Conservation (phyloP, 2,797 vertebrate genomes). For the Amniataba percoides region DNA sequence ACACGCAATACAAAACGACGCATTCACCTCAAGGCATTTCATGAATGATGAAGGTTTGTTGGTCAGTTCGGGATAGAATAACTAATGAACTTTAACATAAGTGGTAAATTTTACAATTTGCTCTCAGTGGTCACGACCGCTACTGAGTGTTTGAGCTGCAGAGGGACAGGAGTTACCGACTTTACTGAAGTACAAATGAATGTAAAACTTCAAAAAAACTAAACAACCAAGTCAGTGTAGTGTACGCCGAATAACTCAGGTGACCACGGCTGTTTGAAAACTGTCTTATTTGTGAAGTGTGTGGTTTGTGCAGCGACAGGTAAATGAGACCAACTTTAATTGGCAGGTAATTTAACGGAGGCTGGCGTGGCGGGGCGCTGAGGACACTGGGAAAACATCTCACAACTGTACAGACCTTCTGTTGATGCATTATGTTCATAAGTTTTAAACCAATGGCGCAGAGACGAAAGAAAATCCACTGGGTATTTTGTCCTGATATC, state of each 20-base stretch:
- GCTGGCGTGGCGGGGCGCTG: background rate
- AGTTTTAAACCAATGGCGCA: background rate
- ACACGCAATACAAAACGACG: background rate
- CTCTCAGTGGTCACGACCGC: background rate
- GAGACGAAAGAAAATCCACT: background rate
- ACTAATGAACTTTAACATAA: background rate
- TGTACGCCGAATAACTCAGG: background rate
- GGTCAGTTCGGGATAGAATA: background rate
- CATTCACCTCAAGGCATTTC: fast-evolving
- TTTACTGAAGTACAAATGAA: background rate
- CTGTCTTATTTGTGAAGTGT: background rate
- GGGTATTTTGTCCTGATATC: background rate
- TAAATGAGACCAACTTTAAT: background rate
- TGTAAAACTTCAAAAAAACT: background rate
- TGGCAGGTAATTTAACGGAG: background rate
- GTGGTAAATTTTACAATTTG: background rate
- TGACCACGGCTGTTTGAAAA: background rate
- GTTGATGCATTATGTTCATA: background rate
- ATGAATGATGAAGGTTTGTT: background rate
- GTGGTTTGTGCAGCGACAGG: fast-evolving
- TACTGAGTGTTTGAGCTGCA: background rate
- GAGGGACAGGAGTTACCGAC: no score
- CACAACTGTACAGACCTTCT: background rate
- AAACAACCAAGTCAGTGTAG: background rate
- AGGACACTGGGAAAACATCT: background rate